A percentile compares a stretch with the other conserved stretches of the same genome.
These are phyloP conservation scores for Henicopernis longicauda DNA, from an alignment of 2,113 vertebrate species.

Conservation along the genomic window DNA sequence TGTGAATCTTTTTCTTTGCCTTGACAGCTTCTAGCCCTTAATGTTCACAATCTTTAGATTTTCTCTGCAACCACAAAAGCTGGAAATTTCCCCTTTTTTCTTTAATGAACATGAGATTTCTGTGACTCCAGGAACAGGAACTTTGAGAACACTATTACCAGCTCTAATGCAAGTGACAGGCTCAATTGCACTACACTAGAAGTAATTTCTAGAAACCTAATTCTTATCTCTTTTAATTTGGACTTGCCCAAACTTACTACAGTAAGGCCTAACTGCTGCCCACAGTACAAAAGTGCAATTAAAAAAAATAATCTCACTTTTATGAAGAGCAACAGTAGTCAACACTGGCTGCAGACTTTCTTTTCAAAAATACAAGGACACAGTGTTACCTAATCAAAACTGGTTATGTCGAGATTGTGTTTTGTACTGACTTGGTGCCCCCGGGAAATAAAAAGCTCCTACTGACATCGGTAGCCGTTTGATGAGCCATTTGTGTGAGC, in stretches of 20 bases:
- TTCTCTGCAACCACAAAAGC: background rate
- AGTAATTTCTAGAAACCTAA: background rate
- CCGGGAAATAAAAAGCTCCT: background rate
- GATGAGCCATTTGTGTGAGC: background rate
- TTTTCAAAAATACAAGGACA: background rate
- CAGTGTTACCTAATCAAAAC: background rate
- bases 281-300: background rate
- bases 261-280: background rate
- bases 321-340: background rate
- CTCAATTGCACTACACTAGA: background rate
- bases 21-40: background rate
- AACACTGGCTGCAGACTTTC: background rate
- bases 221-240: background rate
- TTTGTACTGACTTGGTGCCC: background rate
- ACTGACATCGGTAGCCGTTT: background rate
- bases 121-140: fast-evolving
- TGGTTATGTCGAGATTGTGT: background rate
- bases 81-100: background rate
- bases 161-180: background rate
- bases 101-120: background rate
- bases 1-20: background rate
- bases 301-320: background rate
- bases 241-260: background rate
- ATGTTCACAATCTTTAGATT: background rate
- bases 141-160: background rate